These are phyloP conservation scores for Morpho helenor DNA, from an alignment of 2,888 invertebrate genomes.

Conservation along the genomic window DNA sequence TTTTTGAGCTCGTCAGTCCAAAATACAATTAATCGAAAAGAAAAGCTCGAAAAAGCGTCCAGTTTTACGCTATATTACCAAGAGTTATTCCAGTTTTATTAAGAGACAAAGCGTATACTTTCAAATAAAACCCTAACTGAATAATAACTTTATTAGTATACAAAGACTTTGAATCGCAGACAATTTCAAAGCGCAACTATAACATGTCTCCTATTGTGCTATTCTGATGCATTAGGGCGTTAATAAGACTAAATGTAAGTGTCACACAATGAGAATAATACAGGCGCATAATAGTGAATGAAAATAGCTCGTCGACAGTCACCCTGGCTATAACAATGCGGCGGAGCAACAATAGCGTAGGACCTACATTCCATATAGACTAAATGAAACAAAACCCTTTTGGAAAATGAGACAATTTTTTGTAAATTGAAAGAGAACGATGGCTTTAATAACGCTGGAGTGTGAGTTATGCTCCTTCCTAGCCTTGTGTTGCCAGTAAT, in stretches of 20 bases:
- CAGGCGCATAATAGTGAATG: constrained; percentile 67
- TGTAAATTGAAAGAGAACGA: constrained; percentile 47
- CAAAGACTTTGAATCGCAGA: constrained; percentile 4
- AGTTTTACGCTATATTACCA: no score
- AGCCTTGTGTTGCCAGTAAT: constrained; percentile 25
- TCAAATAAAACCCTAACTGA: no score
- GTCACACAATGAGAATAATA: constrained; percentile 69
- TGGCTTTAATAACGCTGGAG: constrained; percentile 32
- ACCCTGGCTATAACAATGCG: constrained; percentile 64
- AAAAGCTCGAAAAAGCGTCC: no score
- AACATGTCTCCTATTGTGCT: constrained; percentile 19
- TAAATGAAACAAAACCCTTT: constrained; percentile 68
- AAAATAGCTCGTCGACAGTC: constrained; percentile 70
- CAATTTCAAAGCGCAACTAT: constrained; percentile 10
- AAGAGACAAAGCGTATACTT: no score
- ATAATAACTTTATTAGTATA: constrained; percentile 7
- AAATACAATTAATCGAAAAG: not conserved
- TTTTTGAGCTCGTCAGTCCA: no score
- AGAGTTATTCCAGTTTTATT: no score
- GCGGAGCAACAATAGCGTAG: constrained; percentile 59
- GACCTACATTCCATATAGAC: constrained; percentile 61
- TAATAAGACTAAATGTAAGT: constrained; percentile 52
- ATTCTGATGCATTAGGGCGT: constrained; percentile 36
- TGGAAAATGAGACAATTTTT: constrained; percentile 53
- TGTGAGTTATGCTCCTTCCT: constrained; percentile 30